Evolutionary conservation across 2,888 invertebrate genomes (phyloP), one percentile per base, ranked within the genome.

Genomic region (Biston stratarius): DNA sequence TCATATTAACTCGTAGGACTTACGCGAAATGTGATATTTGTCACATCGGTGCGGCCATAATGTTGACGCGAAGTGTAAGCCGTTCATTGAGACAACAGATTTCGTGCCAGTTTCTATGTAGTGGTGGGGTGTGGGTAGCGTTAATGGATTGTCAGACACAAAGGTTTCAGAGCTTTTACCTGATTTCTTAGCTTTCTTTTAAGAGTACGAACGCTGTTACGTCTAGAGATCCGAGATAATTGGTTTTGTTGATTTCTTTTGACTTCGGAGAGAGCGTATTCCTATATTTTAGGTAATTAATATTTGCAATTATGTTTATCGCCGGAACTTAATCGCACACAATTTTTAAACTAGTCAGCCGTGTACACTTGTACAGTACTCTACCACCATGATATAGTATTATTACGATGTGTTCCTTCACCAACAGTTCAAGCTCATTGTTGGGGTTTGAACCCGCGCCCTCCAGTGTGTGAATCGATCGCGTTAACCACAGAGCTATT

Each of bases 101-200:
- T 55, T 42, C 55, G 24, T 55, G 10, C 12, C 12, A 42, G 55
- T 55, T 33, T 42, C 12, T 55, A 55, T 42, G 42, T 15, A 7
- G 55, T 44, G 48, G 47, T 15, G 24, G 3, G 24, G 3, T 24
- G 24, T 24, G 56, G 38, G 42, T 47, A 49, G 59, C 74, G 76
- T 85, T 92, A 92, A 92, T 92, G 91, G 90, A 92, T 92, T 91
- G 88, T 88, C 74, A 71, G 73, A 72, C 74, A 78, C 78, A 78
- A 72, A 69, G 47, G 55, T 62, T 58, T 38, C 47, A 49, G 34
- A 57, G 61, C 70, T 63, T 70, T 72, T 55, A 70, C 72, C 72
- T 72, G 71, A 63, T 51, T 63, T 51, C 60, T 59, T 63, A 51
- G 56, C 49, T 60, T 62, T 66, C 61, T 67, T 58, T 61, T 42